Conservation (phyloP, 2,113 vertebrate species). For the Micronycteris hirsuta region DNA sequence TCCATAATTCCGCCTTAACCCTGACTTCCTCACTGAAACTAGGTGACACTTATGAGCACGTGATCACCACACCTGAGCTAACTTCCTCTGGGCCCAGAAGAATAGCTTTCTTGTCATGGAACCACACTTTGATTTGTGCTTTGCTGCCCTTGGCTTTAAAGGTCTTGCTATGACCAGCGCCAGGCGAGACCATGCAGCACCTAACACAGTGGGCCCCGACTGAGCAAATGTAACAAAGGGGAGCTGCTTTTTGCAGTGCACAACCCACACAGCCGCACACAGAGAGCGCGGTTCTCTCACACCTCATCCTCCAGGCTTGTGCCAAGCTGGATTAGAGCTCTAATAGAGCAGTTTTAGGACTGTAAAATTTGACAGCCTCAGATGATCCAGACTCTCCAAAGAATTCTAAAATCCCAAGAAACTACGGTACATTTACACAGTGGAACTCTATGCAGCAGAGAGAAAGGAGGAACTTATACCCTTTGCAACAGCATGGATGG, state of each 20-base stretch:
- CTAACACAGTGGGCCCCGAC: background rate
- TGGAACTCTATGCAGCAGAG: too few relatives aligned
- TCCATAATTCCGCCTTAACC: background rate
- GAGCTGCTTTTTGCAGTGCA: background rate
- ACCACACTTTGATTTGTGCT: background rate
- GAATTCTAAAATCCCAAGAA: background rate
- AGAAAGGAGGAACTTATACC: too few relatives aligned
- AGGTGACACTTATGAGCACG: background rate
- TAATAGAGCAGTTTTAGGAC: background rate
- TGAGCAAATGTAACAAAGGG: background rate
- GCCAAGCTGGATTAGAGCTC: background rate
- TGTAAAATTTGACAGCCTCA: background rate
- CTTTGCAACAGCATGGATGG: too few relatives aligned
- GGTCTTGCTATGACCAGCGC: background rate
- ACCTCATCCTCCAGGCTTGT: background rate
- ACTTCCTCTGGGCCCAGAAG: background rate
- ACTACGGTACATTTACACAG: too few relatives aligned
- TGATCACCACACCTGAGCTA: background rate
- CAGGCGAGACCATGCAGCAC: background rate
- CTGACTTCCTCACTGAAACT: background rate
- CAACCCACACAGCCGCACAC: rapidly evolving
- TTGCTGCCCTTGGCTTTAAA: background rate
- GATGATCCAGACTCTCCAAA: background rate
- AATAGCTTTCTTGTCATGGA: background rate
- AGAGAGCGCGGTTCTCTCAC: background rate